phyloP scores from a whole-genome alignment of 2,797 vertebrate species.

The Iguana delicatissima region DNA sequence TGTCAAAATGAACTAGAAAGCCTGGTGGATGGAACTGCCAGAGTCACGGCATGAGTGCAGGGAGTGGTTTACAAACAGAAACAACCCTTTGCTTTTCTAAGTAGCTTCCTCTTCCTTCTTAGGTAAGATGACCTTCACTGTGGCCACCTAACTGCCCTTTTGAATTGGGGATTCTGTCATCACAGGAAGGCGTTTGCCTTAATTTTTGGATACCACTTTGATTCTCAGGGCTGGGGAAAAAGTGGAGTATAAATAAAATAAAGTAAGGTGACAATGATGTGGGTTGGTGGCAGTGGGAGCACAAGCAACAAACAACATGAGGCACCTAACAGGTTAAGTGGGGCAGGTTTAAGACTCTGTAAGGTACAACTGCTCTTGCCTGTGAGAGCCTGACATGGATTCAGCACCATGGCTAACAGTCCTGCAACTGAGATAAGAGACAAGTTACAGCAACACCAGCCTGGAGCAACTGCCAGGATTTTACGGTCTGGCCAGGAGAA shows the following conservation, averaged over 20 bases:
- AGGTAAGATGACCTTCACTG: background rate
- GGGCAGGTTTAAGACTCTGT: background rate
- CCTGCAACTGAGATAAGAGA: background rate
- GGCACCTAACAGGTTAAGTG: background rate
- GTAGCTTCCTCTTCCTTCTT: background rate
- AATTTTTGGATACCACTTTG: no score
- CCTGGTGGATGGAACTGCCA: background rate
- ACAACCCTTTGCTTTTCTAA: background rate
- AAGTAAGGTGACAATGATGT: no score
- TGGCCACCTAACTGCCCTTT: background rate
- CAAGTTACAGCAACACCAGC: background rate
- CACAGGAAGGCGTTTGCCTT: background rate
- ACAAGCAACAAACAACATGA: no score
- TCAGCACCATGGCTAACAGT: background rate
- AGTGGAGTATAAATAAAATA: no score
- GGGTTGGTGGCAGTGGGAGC: no score
- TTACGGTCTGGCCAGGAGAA: background rate
- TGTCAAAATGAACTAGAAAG: slow-evolving; percentile 16
- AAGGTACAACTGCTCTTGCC: background rate
- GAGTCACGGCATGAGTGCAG: background rate
- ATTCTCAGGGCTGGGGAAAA: no score
- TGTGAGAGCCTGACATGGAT: background rate
- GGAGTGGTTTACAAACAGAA: background rate
- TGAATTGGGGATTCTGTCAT: background rate
- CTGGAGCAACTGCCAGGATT: background rate